Evolutionary conservation across 1,140 invertebrate species (phyloP).

Genomic region (Drosophila santomea): DNA sequence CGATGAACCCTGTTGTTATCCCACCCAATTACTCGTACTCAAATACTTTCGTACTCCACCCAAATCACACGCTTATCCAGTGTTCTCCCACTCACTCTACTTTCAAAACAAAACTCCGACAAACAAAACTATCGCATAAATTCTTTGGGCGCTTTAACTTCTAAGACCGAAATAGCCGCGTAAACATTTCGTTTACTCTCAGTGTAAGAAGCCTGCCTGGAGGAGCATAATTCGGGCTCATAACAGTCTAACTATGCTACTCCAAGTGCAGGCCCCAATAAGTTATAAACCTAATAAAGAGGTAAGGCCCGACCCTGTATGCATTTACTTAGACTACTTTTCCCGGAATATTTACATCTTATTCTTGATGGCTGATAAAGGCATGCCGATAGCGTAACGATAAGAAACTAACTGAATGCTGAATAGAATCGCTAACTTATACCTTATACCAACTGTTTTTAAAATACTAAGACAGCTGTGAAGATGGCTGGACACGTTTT

Average conservation of each 20-base stretch:
- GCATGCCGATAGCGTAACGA: constrained; percentile 51
- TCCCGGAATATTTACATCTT: constrained; percentile 20
- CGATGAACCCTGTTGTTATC: constrained; percentile 66
- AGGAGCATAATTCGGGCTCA: constrained; percentile 41
- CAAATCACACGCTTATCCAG: constrained; percentile 77
- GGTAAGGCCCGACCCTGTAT: constrained; percentile 66
- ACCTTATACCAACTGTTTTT: not conserved
- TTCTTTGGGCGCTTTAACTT: constrained; percentile 83
- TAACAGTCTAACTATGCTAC: constrained; percentile 47
- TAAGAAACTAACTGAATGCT: constrained; percentile 37
- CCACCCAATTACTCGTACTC: constrained; percentile 32
- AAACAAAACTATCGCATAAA: constrained; percentile 47
- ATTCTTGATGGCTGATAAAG: constrained; percentile 44
- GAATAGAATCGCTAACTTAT: constrained; percentile 35
- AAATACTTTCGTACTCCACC: constrained; percentile 53
- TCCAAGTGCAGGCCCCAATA: constrained; percentile 33
- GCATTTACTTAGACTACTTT: constrained; percentile 59
- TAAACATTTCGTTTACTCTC: constrained; percentile 81
- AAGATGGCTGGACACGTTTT: constrained; percentile 6
- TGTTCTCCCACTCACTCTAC: constrained; percentile 81
- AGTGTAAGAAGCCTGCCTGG: constrained; percentile 44
- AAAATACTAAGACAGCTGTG: not conserved
- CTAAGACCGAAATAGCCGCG: constrained; percentile 84
- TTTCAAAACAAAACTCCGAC: constrained; percentile 45
- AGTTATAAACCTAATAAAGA: constrained; percentile 40